Evolutionary conservation across 2,888 invertebrate genomes (phyloP), one percentile per base, ranked within the genome.

Genomic region (Tineola bisselliella): DNA sequence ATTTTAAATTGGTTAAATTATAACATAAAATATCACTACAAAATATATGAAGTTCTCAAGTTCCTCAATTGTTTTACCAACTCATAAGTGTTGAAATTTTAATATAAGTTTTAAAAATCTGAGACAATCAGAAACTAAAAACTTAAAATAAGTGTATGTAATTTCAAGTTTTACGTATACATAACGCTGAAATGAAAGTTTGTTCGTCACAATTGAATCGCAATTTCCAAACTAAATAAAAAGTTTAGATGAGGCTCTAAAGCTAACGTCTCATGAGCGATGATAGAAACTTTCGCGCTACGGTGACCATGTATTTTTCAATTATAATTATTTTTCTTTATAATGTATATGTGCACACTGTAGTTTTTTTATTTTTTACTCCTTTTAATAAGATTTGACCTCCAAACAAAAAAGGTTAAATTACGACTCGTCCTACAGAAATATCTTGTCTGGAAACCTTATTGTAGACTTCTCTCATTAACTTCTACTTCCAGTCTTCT

Each of bases 391-490:
- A 48, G 17, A 8, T 48, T 10, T n/a, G 3, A 3, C 4, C 13
- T n/a, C 3, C 15, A 48, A 48, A 48, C 48, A 15, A 15, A 15
- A 48, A 48, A 48, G 15, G 13, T 48, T 48, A 48, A 48, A 48
- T 48, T 17, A 38, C 6, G 10, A 17, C 48, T 54, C 2, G 54
- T 54, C 54, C 54, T 25, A 6, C 2, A 19, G 54, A 54, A 54
- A 54, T 18, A 8, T 54, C 25, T 54, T 18, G 19, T 18, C 54
- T 54, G 54, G 54, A 54, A 54, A 54, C 65, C 64, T 62, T 66
- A 66, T 68, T 63, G 68, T 67, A 69, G 71, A 71, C 69, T 73
- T 70, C 72, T 72, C 74, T 79, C 76, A 79, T 80, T 78, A 81
- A 75, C 18, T 62, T 44, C 71, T n/a, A n/a, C n/a, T 74, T 70